phyloP scores from a whole-genome alignment of 2,113 vertebrate genomes.

The Chrysemys picta region DNA sequence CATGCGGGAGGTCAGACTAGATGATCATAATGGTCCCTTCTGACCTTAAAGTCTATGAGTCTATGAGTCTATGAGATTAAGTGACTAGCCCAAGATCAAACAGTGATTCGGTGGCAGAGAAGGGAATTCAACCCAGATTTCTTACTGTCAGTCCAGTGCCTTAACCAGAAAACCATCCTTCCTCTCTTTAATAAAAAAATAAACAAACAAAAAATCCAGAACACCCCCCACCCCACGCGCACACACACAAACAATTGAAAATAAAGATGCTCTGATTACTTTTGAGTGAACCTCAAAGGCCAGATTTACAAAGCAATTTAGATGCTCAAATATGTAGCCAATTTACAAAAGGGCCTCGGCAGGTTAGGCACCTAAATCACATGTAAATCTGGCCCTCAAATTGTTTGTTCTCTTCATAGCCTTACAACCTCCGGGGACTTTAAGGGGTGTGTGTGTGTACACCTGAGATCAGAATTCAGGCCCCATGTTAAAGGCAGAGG shows the following conservation, averaged over 20 bases:
- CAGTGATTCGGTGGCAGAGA: not conserved
- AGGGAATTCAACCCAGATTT: not conserved
- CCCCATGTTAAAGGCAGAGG: not conserved
- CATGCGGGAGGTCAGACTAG: too few relatives aligned
- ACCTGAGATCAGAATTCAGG: not conserved
- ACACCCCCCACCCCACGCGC: too few relatives aligned
- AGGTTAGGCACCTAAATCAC: not conserved
- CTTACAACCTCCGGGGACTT: not conserved
- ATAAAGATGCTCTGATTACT: not conserved
- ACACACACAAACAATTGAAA: not conserved
- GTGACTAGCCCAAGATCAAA: not conserved
- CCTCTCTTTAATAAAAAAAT: not conserved
- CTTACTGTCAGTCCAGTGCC: not conserved
- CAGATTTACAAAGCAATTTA: not conserved
- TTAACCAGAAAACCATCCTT: not conserved
- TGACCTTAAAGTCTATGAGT: too few relatives aligned
- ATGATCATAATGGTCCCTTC: too few relatives aligned
- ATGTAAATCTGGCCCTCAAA: not conserved
- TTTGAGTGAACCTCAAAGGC: not conserved
- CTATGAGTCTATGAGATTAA: too few relatives aligned
- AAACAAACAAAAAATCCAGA: too few relatives aligned
- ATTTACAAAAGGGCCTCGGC: not conserved
- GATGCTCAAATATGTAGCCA: not conserved
- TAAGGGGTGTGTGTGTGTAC: not conserved
- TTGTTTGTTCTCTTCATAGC: not conserved